Base-by-base conservation (phyloP, 2,888 invertebrate species). In the Meta bourneti region DNA sequence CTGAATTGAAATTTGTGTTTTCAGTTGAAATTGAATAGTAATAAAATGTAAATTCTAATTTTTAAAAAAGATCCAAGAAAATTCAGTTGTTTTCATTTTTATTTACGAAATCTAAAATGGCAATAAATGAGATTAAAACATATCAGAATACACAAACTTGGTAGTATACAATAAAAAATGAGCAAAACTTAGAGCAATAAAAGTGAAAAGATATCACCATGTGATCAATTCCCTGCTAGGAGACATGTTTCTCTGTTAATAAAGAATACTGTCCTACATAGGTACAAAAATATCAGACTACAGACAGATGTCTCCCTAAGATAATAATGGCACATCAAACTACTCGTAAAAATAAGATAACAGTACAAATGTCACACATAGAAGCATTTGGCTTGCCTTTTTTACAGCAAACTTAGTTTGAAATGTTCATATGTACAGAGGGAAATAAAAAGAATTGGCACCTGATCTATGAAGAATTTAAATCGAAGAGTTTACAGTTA, bases 221-320 rank as follows among this genome's bases (percentile, higher is more conserved):
- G 75, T 79, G 70, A 85, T 75, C 75, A 71, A 81, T 89, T 91
- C 83, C 88, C 84, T 80, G 87, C 20, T 72, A 52, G 89, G 88
- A 92, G 89, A 92, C 84, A 74, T 80, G 49, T 51, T 80, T 84
- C 83, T 89, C 74, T 74, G 70, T 51, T 61, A 84, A 89, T 87
- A 80, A 89, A 84, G 88, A 84, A 92, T 88, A 92, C 91, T 89
- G 91, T 74, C 52, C 89, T 92, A 92, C 74, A 70, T 83, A 78
- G 81, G 89, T 90, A 92, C 86, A 92, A 92, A 92, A 92, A 92
- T 92, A 92, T 86, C 69, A 78, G 75, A 70, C 86, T 92, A 86
- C 89, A 86, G 82, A 85, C 72, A 91, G 82, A 82, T 82, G 72
- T 86, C 92, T 86, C 82, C 89, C 86, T 86, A 92, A 82, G 54